A percentile compares a stretch with the other conserved stretches of the same genome.
Conservation (phyloP, 2,888 invertebrate genomes). For the Agrilus cyanescens region DNA sequence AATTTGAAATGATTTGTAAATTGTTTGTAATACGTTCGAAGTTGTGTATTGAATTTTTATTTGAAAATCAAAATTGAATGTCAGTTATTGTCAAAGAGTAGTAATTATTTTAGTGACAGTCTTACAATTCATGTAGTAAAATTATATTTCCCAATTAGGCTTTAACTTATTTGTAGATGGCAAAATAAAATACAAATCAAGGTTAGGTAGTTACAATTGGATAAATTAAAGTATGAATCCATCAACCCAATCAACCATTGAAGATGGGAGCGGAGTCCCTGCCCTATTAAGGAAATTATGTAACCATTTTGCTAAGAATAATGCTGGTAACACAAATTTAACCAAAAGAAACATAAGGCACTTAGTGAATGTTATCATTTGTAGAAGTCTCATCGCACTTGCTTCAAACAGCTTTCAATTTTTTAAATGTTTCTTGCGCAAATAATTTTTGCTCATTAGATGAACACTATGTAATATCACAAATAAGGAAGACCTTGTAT, state of each 20-base stretch:
- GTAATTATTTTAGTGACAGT: no score
- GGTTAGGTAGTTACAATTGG: neutral
- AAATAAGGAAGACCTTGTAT: slow-evolving; percentile 17
- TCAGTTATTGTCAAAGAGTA: no score
- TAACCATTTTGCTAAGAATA: slow-evolving; percentile 27
- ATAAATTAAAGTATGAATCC: slow-evolving; percentile 12
- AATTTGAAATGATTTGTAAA: no score
- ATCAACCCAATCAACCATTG: slow-evolving; percentile 8
- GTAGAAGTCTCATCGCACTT: slow-evolving; percentile 22
- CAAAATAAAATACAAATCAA: no score
- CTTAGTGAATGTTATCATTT: slow-evolving; percentile 12
- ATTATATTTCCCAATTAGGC: no score
- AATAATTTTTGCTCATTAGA: slow-evolving; percentile 15
- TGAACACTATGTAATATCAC: slow-evolving; percentile 20
- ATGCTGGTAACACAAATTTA: slow-evolving; percentile 16
- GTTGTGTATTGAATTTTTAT: no score
- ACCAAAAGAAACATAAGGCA: neutral
- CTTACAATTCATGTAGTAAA: no score
- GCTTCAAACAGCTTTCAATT: slow-evolving; percentile 23
- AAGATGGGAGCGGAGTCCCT: slow-evolving; percentile 13
- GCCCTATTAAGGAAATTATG: slow-evolving; percentile 25
- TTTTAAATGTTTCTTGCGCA: slow-evolving; percentile 14
- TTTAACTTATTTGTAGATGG: no score
- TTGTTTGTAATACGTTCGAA: no score
- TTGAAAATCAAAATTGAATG: no score